Base-by-base conservation (phyloP, 2,888 invertebrate genomes). In the Ephialtes manifestator region DNA sequence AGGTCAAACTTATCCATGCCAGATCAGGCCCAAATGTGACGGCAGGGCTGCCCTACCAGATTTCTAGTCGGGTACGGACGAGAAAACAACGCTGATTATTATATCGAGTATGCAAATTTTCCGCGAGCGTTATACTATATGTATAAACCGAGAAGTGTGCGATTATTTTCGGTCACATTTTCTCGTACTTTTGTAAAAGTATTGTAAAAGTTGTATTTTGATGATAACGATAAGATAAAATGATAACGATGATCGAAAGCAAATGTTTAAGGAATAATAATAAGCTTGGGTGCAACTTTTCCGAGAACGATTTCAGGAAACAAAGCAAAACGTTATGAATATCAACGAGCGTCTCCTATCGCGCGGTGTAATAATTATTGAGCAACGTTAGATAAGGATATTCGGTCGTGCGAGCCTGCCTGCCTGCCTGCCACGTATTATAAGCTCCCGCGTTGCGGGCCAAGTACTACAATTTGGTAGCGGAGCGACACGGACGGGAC, bases 71-170 rank as follows among this genome's bases (percentile, higher is more conserved):
- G n/a, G n/a, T n/a, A n/a, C n/a, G n/a, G n/a, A n/a, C n/a, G n/a
- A n/a, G n/a, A n/a, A n/a, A n/a, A n/a, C n/a, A n/a, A n/a, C n/a
- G n/a, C n/a, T n/a, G n/a, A n/a, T 94, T 98, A 18, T 96, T 24
- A 2, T 24, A 98, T 92, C 95, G 97, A 89, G 97, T 98, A 1
- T 95, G 96, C 81, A 96, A 96, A 94, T 98, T 98, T 94, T 96
- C 96, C 87, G 96, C 87, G 96, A 97, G 88, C 98, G 97, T 97
- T 97, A 97, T n/a, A n/a, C n/a, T n/a, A n/a, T n/a, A n/a, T n/a
- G n/a, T 91, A 95, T 96, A 72, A 95, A 96, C 87, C 97, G 97
- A 87, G 97, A 97, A 84, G 94, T 95, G 85, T 96, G 94, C 95
- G 85, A 35, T 55, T 65, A 58, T 80, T 70, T 11, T 46, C 18